phyloP scores from a whole-genome alignment of 2,797 vertebrate genomes.

The Myotis myotis region DNA sequence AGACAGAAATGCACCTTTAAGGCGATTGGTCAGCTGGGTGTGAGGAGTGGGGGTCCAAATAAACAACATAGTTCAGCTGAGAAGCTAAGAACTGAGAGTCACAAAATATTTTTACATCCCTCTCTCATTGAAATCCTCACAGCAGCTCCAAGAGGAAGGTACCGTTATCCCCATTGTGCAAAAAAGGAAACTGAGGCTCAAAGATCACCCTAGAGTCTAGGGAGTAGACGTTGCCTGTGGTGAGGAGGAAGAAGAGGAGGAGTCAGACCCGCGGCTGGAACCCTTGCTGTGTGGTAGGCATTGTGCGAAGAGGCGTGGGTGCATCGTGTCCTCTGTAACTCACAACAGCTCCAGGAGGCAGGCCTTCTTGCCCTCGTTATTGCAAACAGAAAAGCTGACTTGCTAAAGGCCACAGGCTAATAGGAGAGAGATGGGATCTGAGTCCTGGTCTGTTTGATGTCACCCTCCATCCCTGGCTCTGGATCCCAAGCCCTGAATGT shows the following conservation, averaged over 20 bases:
- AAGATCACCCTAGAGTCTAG: background rate
- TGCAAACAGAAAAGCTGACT: background rate
- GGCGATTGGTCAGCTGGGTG: background rate
- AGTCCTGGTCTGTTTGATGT: background rate
- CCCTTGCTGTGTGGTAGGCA: background rate
- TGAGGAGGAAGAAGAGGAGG: background rate
- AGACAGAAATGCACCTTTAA: background rate
- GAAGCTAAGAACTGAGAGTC: background rate
- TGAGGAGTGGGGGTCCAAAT: no score
- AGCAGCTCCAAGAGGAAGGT: background rate
- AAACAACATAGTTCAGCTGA: background rate
- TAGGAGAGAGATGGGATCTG: background rate
- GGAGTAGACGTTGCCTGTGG: fast-evolving
- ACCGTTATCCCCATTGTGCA: background rate
- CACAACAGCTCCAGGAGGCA: background rate
- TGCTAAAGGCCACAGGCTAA: background rate
- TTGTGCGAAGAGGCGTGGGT: background rate
- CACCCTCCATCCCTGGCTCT: background rate
- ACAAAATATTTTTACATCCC: background rate
- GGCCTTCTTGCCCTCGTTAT: background rate
- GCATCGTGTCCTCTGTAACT: background rate
- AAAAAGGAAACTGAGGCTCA: background rate
- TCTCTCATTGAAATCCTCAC: background rate
- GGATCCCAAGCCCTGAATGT: background rate
- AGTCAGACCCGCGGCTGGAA: background rate